These are phyloP conservation scores for Sternarchorhynchus goeldii DNA, from an alignment of 2,797 vertebrate species.

Conservation along the genomic window DNA sequence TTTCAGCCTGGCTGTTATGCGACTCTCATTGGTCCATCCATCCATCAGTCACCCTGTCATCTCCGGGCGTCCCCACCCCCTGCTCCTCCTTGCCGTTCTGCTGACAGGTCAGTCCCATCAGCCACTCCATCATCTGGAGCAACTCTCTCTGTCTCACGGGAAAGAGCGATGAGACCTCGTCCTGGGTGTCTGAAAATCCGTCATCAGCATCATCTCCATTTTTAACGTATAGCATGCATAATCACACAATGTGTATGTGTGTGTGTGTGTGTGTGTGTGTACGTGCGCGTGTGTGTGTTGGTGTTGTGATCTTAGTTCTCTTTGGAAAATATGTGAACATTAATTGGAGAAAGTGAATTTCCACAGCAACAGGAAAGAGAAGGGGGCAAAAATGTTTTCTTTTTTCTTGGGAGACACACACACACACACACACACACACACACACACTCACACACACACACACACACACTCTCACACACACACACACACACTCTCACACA, in stretches of 20 bases:
- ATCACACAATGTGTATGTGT: neutral
- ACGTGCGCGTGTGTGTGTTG: neutral
- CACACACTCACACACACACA: no score
- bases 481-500: neutral
- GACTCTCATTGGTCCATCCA: conserved; percentile 63
- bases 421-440: no score
- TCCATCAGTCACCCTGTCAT: conserved; percentile 65
- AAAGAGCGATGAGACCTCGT: conserved; percentile 14
- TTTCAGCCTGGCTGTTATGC: no score
- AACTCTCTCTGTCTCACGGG: conserved; percentile 32
- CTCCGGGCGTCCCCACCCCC: conserved; percentile 58
- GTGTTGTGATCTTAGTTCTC: neutral
- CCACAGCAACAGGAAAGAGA: no score
- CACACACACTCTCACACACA: no score
- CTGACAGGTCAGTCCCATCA: neutral
- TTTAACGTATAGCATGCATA: neutral
- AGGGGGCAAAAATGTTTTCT: neutral
- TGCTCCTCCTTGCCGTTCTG: conserved; percentile 19
- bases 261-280: neutral
- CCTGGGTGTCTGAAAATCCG: neutral
- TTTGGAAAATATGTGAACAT: neutral
- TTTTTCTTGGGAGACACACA: neutral
- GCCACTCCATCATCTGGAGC: conserved; percentile 21
- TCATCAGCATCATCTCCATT: neutral
- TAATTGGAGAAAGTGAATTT: neutral